Percentiles rank a stretch among this genome's conserved stretches.
Conservation (phyloP, 2,888 invertebrate species). For the Brachypalpus laphriformis region DNA sequence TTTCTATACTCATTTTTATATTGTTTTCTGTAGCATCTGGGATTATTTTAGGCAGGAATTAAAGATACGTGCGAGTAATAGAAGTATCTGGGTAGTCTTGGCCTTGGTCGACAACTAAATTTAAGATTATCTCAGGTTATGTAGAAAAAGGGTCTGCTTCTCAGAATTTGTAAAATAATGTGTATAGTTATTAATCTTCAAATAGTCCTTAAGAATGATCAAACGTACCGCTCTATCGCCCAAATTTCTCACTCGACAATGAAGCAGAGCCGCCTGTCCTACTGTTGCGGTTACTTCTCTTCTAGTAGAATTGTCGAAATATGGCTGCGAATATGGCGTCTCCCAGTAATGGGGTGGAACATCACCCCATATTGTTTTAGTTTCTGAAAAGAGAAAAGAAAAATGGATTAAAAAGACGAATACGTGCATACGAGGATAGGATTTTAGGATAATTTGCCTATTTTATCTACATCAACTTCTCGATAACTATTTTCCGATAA, state of each 20-base stretch:
- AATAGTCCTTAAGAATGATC: no score
- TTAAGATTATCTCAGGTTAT: no score
- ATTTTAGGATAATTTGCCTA: no score
- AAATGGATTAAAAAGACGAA: neutral
- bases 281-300: constrained; percentile 93
- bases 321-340: constrained; percentile 91
- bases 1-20: neutral
- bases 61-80: neutral
- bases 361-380: constrained; percentile 81
- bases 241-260: constrained; percentile 93
- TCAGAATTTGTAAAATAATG: no score
- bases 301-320: constrained; percentile 94
- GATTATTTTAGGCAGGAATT: neutral
- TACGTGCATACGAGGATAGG: no score
- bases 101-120: no score
- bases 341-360: constrained; percentile 83
- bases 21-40: neutral
- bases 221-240: constrained; percentile 93
- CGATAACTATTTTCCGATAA: no score
- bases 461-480: no score
- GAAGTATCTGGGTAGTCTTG: neutral
- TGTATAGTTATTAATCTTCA: no score
- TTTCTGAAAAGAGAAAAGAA: constrained; percentile 77
- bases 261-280: constrained; percentile 92
- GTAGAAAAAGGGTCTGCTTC: no score